A percentile compares a stretch with the other conserved stretches of the same genome.
Evolutionary conservation across 23 tunicate genomes (phyloP).

Genomic region (Diplosoma virens): DNA sequence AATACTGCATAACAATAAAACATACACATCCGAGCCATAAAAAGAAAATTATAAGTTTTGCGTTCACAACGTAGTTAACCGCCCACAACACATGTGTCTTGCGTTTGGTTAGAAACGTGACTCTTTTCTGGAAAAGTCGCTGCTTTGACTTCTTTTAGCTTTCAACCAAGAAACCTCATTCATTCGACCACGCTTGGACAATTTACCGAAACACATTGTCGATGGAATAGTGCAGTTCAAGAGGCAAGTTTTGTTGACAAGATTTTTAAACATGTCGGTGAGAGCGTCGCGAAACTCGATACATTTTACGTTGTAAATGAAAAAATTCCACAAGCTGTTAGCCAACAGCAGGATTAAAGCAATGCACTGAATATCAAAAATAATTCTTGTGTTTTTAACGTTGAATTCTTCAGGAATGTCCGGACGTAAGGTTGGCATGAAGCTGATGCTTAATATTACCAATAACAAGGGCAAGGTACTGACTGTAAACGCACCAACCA

Average conservation of each 20-base stretch:
- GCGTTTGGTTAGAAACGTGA: too few relatives aligned
- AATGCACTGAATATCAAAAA: conserved; percentile 17
- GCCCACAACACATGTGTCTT: too few relatives aligned
- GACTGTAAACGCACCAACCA: conserved; percentile 71
- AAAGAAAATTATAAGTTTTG: too few relatives aligned
- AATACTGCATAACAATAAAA: too few relatives aligned
- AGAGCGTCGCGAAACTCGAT: conserved; percentile 40
- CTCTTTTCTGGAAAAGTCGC: too few relatives aligned
- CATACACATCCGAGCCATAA: too few relatives aligned
- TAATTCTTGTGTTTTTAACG: not conserved
- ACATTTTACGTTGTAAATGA: conserved; percentile 61
- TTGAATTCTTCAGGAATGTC: not conserved
- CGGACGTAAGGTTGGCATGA: conserved; percentile 23
- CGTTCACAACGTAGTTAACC: too few relatives aligned
- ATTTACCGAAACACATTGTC: too few relatives aligned
- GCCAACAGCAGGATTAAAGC: conserved; percentile 37
- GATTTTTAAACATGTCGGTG: conserved; percentile 2
- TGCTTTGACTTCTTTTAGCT: too few relatives aligned
- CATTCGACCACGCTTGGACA: too few relatives aligned
- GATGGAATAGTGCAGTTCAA: too few relatives aligned
- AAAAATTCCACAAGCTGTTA: conserved; percentile 82
- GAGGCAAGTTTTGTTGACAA: conserved; percentile 7
- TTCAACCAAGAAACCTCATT: too few relatives aligned
- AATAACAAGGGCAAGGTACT: conserved; percentile 39
- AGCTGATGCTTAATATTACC: conserved; percentile 19